Percentiles rank a stretch among this genome's conserved stretches.
Evolutionary conservation across 2,113 vertebrate species (phyloP).

Genomic region (Ellobius talpinus): DNA sequence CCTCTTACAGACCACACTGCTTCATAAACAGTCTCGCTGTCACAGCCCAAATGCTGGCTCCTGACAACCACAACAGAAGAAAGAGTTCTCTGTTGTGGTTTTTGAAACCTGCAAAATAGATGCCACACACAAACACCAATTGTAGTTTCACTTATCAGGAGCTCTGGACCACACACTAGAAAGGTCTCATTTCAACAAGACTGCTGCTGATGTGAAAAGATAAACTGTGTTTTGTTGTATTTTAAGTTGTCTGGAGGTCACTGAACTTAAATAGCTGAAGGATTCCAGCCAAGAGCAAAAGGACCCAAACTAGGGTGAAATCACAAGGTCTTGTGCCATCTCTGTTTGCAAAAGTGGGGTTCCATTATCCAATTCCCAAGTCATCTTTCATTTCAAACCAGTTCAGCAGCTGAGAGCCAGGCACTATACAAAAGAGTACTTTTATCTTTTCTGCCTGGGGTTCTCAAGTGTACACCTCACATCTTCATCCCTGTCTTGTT

Average conservation of each 20-base stretch:
- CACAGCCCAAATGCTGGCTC: slow-evolving; percentile 6
- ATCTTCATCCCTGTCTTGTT: neutral
- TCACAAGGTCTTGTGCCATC: slow-evolving; percentile 56
- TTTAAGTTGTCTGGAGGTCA: slow-evolving; percentile 64
- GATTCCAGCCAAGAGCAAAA: slow-evolving; percentile 52
- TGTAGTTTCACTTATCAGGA: slow-evolving; percentile 62
- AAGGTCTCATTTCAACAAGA: slow-evolving; percentile 72
- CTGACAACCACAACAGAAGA: slow-evolving; percentile 59
- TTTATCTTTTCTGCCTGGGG: slow-evolving; percentile 47
- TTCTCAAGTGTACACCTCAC: slow-evolving; percentile 53
- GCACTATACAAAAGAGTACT: slow-evolving; percentile 19
- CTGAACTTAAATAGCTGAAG: slow-evolving; percentile 48
- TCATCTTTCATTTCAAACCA: slow-evolving; percentile 74
- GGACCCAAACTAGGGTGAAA: slow-evolving; percentile 60
- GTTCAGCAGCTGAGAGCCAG: slow-evolving; percentile 29
- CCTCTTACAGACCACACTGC: neutral
- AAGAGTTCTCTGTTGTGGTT: slow-evolving; percentile 66
- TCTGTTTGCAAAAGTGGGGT: slow-evolving; percentile 63
- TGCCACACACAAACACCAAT: slow-evolving; percentile 57
- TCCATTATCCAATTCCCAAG: slow-evolving; percentile 34
- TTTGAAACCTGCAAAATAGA: slow-evolving; percentile 67
- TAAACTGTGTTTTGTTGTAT: slow-evolving; percentile 46
- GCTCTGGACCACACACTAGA: slow-evolving; percentile 14
- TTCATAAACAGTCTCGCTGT: slow-evolving; percentile 28
- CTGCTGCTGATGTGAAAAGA: slow-evolving; percentile 60